Evolutionary conservation across 2,113 vertebrate species (phyloP), one percentile per base, ranked within the genome.

Genomic region (Odocoileus virginianus): DNA sequence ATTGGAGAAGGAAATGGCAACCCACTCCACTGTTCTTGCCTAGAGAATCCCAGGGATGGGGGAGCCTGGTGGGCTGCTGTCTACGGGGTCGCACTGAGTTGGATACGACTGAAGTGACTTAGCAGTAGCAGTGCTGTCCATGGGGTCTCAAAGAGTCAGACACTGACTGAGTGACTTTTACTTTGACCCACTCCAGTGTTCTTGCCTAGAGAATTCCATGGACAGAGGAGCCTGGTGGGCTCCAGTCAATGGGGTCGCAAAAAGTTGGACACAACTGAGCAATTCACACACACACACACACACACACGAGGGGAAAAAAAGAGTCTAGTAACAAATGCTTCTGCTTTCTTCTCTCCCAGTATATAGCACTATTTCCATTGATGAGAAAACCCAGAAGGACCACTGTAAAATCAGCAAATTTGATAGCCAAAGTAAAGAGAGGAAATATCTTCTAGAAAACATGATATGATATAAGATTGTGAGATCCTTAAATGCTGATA

Each of bases 191-290:
- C 11, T 40, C 67, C 19, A 36, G n/a, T 40, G 40, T 40, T 40
- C 19, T 71, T 71, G 67, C n/a, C 67, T 71, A 21, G n/a, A 71
- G 67, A 23, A 23, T 13, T 40, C 67, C 11, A 40, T 71, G 67
- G n/a, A 40, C n/a, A 71, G n/a, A 13, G n/a, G n/a, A 40, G 19
- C 10, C 36, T 71, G 25, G 17, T 71, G n/a, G n/a, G 19, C 9
- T 23, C 64, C 64, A 6, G 17, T 71, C 4, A n/a, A 11, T 2
- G 5, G 19, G 0, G 2, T 71, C 0, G 0, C 67, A 40, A 71
- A 71, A 19, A 36, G 33, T 67, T 67, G n/a, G 61, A 10, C 67
- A 71, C 0, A 1, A 40, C 67, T 71, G 67, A 71, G n/a, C 19
- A 23, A 13, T 40, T 40, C 23, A 71, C 67, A 71, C n/a, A 67